Evolutionary conservation across 2,888 invertebrate genomes (phyloP), one percentile per base, ranked within the genome.

Genomic region (Cremastinae sp.): DNA sequence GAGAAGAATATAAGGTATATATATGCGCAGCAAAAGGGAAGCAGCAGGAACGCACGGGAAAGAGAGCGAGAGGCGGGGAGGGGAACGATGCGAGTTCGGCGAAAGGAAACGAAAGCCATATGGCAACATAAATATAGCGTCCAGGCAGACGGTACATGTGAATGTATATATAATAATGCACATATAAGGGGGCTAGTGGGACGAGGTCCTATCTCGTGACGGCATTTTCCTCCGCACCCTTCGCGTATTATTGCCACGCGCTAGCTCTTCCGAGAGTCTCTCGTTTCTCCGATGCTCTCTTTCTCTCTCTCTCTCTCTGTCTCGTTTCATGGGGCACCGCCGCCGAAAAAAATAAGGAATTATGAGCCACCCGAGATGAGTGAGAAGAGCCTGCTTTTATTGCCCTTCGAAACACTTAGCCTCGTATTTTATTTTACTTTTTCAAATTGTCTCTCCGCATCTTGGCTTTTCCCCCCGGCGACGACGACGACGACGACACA

Each of bases 31-130:
- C 41, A 10, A 22, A 9, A 38, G 34, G n/a, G n/a, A 62, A 53
- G 36, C 43, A 72, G 43, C 45, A 43, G 54, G 56, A 54, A 18
- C 36, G 59, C 49, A 61, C 41, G 70, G 47, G 16, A 74, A 56
- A 56, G 47, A 72, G 62, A 47, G 58, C 74, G 12, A 75, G 36
- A 34, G 64, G 36, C 22, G 51, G 58, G 71, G 20, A 49, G 61
- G 47, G 51, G 68, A n/a, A n/a, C n/a, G 65, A 71, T 54, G 62
- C 66, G 72, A 72, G 66, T 58, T 56, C 54, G 61, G 34, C 56
- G 56, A 66, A 72, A 62, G 75, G 66, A 72, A 75, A 72, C 66
- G 71, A 72, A 72, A 72, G 75, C 75, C 75, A 75, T 66, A 72
- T 75, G 75, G 75, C 62, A 36, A 18, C 54, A 22, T 20, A 12